phyloP scores from a whole-genome alignment of 2,888 invertebrate genomes.

The Dolomedes plantarius region DNA sequence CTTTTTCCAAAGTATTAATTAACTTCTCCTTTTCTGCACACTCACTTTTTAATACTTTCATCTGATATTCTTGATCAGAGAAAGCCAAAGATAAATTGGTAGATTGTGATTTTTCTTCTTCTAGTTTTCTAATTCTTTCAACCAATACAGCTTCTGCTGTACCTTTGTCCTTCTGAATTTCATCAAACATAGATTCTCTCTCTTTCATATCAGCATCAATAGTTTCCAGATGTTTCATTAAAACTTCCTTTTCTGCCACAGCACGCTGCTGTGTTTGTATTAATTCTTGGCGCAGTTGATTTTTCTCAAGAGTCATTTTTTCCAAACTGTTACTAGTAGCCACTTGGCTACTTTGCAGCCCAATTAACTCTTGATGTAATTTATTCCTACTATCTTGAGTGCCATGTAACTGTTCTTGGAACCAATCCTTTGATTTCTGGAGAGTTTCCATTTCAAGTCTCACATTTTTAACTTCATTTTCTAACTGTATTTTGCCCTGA shows the following conservation, averaged over 20 bases:
- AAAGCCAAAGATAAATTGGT: conserved; percentile 75
- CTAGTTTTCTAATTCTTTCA: conserved; percentile 76
- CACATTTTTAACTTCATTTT: conserved; percentile 76
- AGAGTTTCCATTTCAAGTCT: conserved; percentile 77
- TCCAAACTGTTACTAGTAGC: conserved; percentile 76
- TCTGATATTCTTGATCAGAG: conserved; percentile 76
- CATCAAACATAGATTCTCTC: conserved; percentile 78
- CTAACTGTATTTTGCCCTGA: conserved; percentile 77
- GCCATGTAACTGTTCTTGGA: conserved; percentile 77
- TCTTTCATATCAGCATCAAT: conserved; percentile 79
- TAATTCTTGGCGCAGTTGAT: conserved; percentile 76
- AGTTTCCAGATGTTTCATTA: conserved; percentile 78
- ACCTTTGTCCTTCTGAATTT: conserved; percentile 77
- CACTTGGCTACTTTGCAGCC: conserved; percentile 75
- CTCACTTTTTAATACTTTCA: conserved; percentile 76
- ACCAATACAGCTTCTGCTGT: conserved; percentile 76
- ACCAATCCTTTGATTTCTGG: conserved; percentile 78
- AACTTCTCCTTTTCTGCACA: conserved; percentile 76
- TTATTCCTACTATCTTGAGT: conserved; percentile 77
- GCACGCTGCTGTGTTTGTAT: conserved; percentile 77
- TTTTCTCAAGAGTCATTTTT: conserved; percentile 77
- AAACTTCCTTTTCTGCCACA: conserved; percentile 78
- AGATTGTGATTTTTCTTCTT: conserved; percentile 76
- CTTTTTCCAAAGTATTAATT: conserved; percentile 76
- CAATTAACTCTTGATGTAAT: conserved; percentile 77